Evolutionary conservation across 2,113 vertebrate genomes (phyloP), one percentile per base, ranked within the genome.

Genomic region (Bucco capensis): DNA sequence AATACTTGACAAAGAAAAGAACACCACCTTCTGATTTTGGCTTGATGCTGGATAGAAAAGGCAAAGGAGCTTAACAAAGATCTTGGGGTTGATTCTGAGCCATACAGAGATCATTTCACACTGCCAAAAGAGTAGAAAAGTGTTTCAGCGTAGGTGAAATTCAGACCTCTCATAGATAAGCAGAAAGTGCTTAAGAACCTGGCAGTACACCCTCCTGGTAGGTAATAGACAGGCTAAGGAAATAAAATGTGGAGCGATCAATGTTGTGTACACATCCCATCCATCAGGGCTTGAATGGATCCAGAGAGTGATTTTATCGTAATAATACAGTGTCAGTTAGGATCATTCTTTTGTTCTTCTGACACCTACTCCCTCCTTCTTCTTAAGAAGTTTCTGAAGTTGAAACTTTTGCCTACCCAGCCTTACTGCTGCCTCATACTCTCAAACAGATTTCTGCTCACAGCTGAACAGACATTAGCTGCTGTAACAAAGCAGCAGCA

Each of bases 381-480:
- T 38, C 54, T 81, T 24, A 5, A 18, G 35, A 70, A 83, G 80
- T 84, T 79, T 50, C 54, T 54, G 40, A 80, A 73, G 74, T 83
- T 83, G 62, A 56, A 90, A 58, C 54, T 85, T 60, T 11, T 33
- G 44, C 72, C 58, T 87, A 38, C 22, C 47, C 83, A 80, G 78
- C 67, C 65, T 14, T 10, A 44, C n/a, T 89, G 56, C 71, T 83
- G 8, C 56, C 69, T 86, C 35, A 3, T 19, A 31, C 19, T 47
- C 86, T 82, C 31, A 83, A 74, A 87, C 78, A 95, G 84, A 88
- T 92, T 95, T 90, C 71, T 94, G 78, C 89, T 91, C 81, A 37
- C 89, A 89, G 78, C 2, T 44, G 74, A 92, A 33, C 86, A 85
- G 92, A 84, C 81, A 81, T 56, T 33, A 91, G 84, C 73, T 91